A percentile compares a stretch with the other conserved stretches of the same genome.
These are phyloP conservation scores for Fregata magnificens DNA, from an alignment of 2,113 vertebrate species.

Conservation along the genomic window DNA sequence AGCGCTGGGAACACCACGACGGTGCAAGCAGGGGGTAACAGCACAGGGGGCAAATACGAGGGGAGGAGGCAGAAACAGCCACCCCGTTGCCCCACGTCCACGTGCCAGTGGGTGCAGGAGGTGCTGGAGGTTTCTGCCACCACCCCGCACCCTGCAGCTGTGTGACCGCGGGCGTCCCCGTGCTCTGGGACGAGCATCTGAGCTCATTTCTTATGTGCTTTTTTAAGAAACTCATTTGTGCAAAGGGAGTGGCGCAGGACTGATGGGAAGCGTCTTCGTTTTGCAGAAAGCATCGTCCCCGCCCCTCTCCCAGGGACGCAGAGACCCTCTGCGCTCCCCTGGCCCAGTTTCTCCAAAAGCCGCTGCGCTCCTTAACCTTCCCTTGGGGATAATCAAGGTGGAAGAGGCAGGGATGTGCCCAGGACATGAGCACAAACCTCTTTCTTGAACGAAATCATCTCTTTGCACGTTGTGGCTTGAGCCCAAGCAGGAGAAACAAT, in stretches of 20 bases:
- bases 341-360: neutral
- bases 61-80: neutral
- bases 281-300: neutral
- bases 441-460: accelerated
- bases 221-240: neutral
- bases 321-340: neutral
- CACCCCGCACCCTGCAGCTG: neutral
- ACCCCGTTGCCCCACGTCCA: accelerated
- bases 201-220: neutral
- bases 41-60: neutral
- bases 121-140: neutral
- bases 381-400: neutral
- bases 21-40: neutral
- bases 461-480: neutral
- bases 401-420: neutral
- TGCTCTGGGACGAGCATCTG: neutral
- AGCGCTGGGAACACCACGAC: accelerated
- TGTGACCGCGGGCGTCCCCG: accelerated
- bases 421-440: neutral
- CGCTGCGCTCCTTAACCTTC: accelerated
- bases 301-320: neutral
- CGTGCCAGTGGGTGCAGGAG: neutral
- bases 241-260: accelerated
- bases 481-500: neutral
- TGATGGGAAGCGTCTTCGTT: accelerated